Evolutionary conservation across 2,113 vertebrate genomes (phyloP), one percentile per base, ranked within the genome.

Genomic region (Festucalex cinctus): DNA sequence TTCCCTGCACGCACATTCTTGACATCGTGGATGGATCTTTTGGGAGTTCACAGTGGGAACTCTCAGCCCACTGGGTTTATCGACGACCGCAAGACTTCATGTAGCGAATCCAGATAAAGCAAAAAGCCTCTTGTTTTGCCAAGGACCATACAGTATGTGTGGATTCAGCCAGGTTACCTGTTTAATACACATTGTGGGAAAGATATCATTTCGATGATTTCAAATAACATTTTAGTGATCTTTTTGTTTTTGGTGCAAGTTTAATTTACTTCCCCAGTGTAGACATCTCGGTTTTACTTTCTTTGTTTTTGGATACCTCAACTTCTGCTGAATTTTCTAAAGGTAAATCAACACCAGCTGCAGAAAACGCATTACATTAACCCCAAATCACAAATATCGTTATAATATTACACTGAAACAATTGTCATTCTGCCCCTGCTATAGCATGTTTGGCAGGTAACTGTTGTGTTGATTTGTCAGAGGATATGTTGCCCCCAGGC

Each of bases 71-170:
- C 48, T 22, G 20, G 20, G 8, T 80, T 80, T 80, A 80, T 86
- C 77, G 64, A 78, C 69, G 65, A 77, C 80, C 81, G 80, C 68
- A 70, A 66, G 35, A 54, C 41, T 79, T 35, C 60, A 71, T 63
- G 67, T 63, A 43, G 28, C 49, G 63, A 77, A 69, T 75, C 39
- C 68, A 75, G 41, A 69, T 76, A 68, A 79, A 78, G 69, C n/a
- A 63, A 69, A 68, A 20, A 10, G 32, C 28, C 5, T 35, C 28
- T 82, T 85, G 70, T 78, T 81, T 79, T 75, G 39, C 65, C 59
- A 48, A 62, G 35, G 17, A 16, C 13, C 13, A 26, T 3, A 56
- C 53, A 13, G 1, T 5, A 26, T 26, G n/a, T 56, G 53, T 26
- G 24, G 22, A 56, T 6, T 16, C 28, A 53, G n/a, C 49, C 9